Evolutionary conservation across 2,888 invertebrate species (phyloP), one percentile per base, ranked within the genome.

Genomic region (Dermolepida albohirtum): DNA sequence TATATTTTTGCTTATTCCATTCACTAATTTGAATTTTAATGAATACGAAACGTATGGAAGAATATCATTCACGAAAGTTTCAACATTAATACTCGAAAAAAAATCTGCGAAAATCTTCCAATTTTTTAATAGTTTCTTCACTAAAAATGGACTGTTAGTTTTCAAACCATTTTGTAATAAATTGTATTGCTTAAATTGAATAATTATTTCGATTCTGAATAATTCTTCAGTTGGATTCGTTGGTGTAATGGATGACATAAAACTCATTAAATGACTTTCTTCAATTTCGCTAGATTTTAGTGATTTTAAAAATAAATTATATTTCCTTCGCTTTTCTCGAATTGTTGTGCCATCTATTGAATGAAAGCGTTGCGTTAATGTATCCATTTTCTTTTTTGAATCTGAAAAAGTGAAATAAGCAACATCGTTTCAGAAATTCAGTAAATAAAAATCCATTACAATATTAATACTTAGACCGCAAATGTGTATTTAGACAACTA

Each of bases 41-140:
- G 65, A 40, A 17, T 50, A 68, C 1, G 72, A 72, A 5, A 68
- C 44, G n/a, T 71, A 39, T 2, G 72, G 70, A 50, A 70, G 64
- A 10, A 73, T 29, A 16, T 68, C 67, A 17, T 67, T 41, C 1
- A 70, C 47, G n/a, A 70, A 69, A 49, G 27, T 47, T 1, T 66
- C 43, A 10, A 59, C 16, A 22, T 57, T 34, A 14, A 47, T 44
- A 39, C 57, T 54, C n/a, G n/a, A 29, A 39, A 72, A 54, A 1
- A 68, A 49, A 12, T 40, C 41, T 11, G 6, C 47, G 49, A 66
- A 66, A 14, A 50, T 16, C 5, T 34, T 66, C 10, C 49, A 41
- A 40, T 44, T 29, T 10, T 71, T 70, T 40, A 72, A 66, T n/a
- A 72, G 14, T 47, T 64, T 72, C n/a, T 64, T 47, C 0, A 71